Conservation (phyloP, 2,797 vertebrate genomes). For the Amblyraja radiata region DNA sequence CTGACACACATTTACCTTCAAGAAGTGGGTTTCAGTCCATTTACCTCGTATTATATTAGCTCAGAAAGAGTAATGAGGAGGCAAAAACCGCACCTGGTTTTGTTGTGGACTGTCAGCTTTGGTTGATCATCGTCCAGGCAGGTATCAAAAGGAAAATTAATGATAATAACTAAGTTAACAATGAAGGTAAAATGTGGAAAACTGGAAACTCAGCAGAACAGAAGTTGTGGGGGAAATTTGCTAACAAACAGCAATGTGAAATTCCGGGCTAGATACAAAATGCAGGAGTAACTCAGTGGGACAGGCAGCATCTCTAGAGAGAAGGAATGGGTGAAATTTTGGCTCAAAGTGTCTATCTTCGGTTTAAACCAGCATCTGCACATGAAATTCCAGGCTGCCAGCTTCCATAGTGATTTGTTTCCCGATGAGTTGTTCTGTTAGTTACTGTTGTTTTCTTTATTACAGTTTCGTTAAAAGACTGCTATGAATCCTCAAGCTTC, state of each 20-base stretch:
- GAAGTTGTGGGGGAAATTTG: not conserved
- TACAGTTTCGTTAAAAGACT: slow-evolving; percentile 94
- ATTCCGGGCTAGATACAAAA: not conserved
- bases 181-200: not conserved
- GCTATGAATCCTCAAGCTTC: slow-evolving; percentile 85
- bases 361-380: too few species aligned
- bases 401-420: not conserved
- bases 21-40: too few species aligned
- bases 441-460: slow-evolving; percentile 47
- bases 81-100: not conserved
- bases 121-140: not conserved
- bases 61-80: not conserved
- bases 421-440: not conserved
- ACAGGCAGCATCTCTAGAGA: too few species aligned
- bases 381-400: not conserved
- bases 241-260: not conserved
- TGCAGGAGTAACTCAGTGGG: too few species aligned
- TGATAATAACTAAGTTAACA: not conserved
- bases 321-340: too few species aligned
- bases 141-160: not conserved
- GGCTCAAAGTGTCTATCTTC: too few species aligned
- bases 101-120: too few species aligned
- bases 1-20: too few species aligned
- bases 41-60: too few species aligned
- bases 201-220: not conserved